Evolutionary conservation across 2,797 vertebrate species (phyloP).

Genomic region (Sebastes wilsoni): DNA sequence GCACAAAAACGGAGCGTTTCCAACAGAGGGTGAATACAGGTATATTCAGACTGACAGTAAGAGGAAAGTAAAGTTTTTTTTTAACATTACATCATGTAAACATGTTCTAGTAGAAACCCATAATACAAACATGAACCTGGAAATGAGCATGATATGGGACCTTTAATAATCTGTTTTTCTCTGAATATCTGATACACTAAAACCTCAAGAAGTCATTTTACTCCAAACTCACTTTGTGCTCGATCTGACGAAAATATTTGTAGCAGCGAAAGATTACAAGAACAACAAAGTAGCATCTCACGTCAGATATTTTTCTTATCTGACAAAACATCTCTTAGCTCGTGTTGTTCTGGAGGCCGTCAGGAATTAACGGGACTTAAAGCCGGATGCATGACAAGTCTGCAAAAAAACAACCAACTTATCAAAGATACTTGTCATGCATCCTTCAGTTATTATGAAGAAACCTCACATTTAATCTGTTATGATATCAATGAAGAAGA

Average conservation of each 20-base stretch:
- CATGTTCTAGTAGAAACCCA: no score
- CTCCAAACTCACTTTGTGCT: background rate
- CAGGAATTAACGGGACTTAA: slow-evolving; percentile 56
- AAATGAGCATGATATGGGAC: no score
- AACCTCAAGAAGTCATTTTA: background rate
- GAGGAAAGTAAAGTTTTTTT: no score
- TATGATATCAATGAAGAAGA: slow-evolving; percentile 59
- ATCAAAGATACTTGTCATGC: slow-evolving; percentile 41
- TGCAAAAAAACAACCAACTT: slow-evolving; percentile 64
- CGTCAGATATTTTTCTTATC: slow-evolving; percentile 29
- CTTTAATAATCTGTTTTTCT: slow-evolving; percentile 15
- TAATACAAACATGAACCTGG: no score
- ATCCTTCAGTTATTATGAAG: slow-evolving; percentile 67
- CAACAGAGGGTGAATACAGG: no score
- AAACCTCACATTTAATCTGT: slow-evolving; percentile 71
- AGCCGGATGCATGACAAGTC: slow-evolving; percentile 48
- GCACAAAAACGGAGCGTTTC: no score
- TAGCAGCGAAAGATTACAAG: slow-evolving; percentile 28
- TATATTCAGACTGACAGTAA: no score
- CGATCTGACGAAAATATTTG: slow-evolving; percentile 50
- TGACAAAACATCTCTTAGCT: slow-evolving; percentile 37
- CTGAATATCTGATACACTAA: background rate
- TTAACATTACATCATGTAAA: no score
- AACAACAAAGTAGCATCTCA: slow-evolving; percentile 26
- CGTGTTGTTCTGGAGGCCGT: slow-evolving; percentile 28